Percentiles rank a stretch among this genome's conserved stretches.
These are phyloP conservation scores for Drosophila helvetica DNA, from an alignment of 2,888 invertebrate genomes.

Conservation along the genomic window DNA sequence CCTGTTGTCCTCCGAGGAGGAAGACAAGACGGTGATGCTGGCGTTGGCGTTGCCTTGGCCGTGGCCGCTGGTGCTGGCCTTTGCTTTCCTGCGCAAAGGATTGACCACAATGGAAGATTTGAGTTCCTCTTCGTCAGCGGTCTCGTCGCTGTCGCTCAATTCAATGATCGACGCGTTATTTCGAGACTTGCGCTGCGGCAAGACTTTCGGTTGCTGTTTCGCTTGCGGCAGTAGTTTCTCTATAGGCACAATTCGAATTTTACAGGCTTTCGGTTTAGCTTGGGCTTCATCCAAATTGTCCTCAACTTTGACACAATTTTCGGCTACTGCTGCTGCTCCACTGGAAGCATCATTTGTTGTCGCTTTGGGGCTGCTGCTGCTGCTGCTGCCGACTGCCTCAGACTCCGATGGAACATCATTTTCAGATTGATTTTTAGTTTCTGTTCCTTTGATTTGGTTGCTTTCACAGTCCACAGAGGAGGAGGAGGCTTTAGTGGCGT, in stretches of 20 bases:
- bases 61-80: neutral
- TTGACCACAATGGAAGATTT: neutral
- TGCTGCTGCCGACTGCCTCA: neutral
- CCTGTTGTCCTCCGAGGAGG: neutral
- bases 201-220: neutral
- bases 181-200: slow-evolving; percentile 42
- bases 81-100: neutral
- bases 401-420: neutral
- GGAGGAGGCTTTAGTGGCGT: slow-evolving; percentile 23
- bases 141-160: slow-evolving; percentile 64
- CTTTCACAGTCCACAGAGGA: neutral
- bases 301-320: slow-evolving; percentile 5
- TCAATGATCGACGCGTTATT: slow-evolving; percentile 70
- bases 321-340: slow-evolving; percentile 17
- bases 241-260: slow-evolving; percentile 80
- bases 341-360: slow-evolving; percentile 5
- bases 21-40: neutral
- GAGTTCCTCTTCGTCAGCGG: slow-evolving; percentile 1
- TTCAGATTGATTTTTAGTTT: neutral
- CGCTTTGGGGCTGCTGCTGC: neutral
- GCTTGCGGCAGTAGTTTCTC: slow-evolving; percentile 73
- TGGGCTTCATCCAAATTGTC: slow-evolving; percentile 31
- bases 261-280: slow-evolving; percentile 40
- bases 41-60: neutral
- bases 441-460: slow-evolving; percentile 2